A percentile compares a stretch with the other conserved stretches of the same genome.
Conservation (phyloP, 1,140 invertebrate genomes). For the Euura saliciscinereae region DNA sequence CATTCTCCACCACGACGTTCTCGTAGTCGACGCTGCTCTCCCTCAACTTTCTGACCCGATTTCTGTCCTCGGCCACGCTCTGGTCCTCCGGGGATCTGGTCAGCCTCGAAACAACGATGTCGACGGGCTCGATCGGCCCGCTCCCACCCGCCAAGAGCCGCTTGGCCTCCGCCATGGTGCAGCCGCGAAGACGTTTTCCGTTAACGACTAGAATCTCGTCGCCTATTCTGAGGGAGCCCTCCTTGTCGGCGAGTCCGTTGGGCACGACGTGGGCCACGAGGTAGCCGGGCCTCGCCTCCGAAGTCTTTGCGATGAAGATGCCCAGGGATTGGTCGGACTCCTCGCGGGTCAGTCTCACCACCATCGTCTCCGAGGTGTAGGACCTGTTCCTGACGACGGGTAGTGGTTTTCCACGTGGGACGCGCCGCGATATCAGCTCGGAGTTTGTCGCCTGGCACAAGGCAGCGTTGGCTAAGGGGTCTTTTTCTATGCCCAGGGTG, state of each 20-base stretch:
- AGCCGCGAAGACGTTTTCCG: slow-evolving; percentile 73
- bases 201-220: slow-evolving; percentile 88
- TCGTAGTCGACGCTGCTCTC: slow-evolving; percentile 76
- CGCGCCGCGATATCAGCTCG: slow-evolving; percentile 23
- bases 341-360: slow-evolving; percentile 72
- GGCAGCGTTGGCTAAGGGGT: slow-evolving; percentile 29
- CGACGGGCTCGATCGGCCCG: slow-evolving; percentile 68
- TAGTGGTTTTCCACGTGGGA: slow-evolving; percentile 51
- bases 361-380: slow-evolving; percentile 62
- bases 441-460: slow-evolving; percentile 23
- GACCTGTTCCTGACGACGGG: slow-evolving; percentile 56
- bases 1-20: slow-evolving; percentile 64
- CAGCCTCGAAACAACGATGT: slow-evolving; percentile 71
- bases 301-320: slow-evolving; percentile 83
- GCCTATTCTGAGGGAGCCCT: slow-evolving; percentile 75
- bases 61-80: slow-evolving; percentile 48
- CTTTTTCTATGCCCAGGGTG: slow-evolving; percentile 30
- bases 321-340: slow-evolving; percentile 76
- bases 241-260: slow-evolving; percentile 77
- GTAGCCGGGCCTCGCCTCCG: slow-evolving; percentile 75
- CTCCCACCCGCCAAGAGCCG: slow-evolving; percentile 67
- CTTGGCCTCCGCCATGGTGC: slow-evolving; percentile 78
- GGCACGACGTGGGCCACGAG: slow-evolving; percentile 84
- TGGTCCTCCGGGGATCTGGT: slow-evolving; percentile 42
- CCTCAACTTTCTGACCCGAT: slow-evolving; percentile 53